Percentiles rank a stretch among this genome's conserved stretches.
These are phyloP conservation scores for Philotrypesis tridentata DNA, from an alignment of 1,140 invertebrate genomes.

Conservation along the genomic window DNA sequence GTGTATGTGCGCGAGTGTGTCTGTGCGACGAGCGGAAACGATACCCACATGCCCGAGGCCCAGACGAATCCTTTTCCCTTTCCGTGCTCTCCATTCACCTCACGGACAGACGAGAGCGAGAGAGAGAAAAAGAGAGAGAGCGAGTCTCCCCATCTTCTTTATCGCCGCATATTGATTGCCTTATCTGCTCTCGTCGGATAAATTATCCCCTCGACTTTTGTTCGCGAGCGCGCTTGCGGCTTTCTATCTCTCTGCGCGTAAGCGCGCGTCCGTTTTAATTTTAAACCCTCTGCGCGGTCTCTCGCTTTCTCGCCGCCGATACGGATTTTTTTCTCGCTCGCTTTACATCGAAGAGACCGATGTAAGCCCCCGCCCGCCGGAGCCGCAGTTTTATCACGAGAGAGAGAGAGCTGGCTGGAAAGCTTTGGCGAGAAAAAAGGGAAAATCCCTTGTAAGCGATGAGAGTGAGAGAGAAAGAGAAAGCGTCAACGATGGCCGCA, in stretches of 20 bases:
- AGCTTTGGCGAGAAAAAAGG: neutral
- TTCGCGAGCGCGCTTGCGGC: neutral
- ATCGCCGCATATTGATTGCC: slow-evolving; percentile 7
- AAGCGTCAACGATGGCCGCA: neutral
- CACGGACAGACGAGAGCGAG: too few species aligned
- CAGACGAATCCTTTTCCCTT: slow-evolving; percentile 5
- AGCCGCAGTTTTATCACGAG: neutral
- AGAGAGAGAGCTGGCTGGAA: too few species aligned
- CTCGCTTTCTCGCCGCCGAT: too few species aligned
- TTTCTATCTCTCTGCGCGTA: neutral
- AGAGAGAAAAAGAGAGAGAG: too few species aligned
- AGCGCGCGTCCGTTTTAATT: neutral
- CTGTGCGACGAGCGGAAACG: too few species aligned
- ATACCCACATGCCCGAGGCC: neutral
- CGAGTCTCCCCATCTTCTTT: neutral
- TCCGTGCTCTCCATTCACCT: neutral
- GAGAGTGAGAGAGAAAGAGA: too few species aligned
- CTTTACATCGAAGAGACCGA: neutral
- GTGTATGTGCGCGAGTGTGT: neutral
- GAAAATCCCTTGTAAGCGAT: neutral
- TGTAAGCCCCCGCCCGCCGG: neutral
- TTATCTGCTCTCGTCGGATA: slow-evolving; percentile 10
- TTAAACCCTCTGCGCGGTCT: neutral
- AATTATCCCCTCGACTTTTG: neutral
- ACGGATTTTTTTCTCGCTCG: neutral